Evolutionary conservation across 2,888 invertebrate genomes (phyloP), one percentile per base, ranked within the genome.

Genomic region (Drosophila aldrichi): DNA sequence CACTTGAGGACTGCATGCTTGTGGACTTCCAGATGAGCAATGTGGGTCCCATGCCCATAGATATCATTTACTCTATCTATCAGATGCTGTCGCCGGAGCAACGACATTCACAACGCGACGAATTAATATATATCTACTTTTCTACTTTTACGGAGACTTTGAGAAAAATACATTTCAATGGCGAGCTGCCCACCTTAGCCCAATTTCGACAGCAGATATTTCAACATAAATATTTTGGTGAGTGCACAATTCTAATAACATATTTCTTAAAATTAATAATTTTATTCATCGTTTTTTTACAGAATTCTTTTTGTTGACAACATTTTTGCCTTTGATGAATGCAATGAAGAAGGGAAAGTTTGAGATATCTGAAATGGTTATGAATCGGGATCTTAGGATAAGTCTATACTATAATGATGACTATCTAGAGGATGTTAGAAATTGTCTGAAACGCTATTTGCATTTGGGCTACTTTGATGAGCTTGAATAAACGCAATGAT

Each of bases 11-110:
- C 22, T 75, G 79, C 10, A 77, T 90, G 85, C 59, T 91, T n/a
- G 44, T 91, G 16, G 92, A 91, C 57, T 91, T 80, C 20, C 91
- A 91, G 64, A 70, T 85, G 25, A 68, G 82, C 32, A 77, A 76
- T 46, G 63, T 83, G 32, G 90, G 82, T 1, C 82, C 92, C 0
- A 70, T 80, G 34, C 66, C 69, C 8, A 41, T 57, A 16, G 91
- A 91, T 57, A 40, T 90, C 2, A 52, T 86, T 2, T 91, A 86
- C 43, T 77, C 91, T 0, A 74, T 82, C 0, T 90, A 82, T 32
- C 77, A 82, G 80, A 46, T 91, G n/a, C 7, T 91, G 55, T 63
- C 70, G 10, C 25, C 67, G 0, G 79, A 88, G 6, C 72, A 75
- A 3, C 82, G 90, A 0, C 55, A 52, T 25, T 60, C 70, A 2